Evolutionary conservation across 2,888 invertebrate species (phyloP), one percentile per base, ranked within the genome.

Genomic region (Gryllus longicercus): DNA sequence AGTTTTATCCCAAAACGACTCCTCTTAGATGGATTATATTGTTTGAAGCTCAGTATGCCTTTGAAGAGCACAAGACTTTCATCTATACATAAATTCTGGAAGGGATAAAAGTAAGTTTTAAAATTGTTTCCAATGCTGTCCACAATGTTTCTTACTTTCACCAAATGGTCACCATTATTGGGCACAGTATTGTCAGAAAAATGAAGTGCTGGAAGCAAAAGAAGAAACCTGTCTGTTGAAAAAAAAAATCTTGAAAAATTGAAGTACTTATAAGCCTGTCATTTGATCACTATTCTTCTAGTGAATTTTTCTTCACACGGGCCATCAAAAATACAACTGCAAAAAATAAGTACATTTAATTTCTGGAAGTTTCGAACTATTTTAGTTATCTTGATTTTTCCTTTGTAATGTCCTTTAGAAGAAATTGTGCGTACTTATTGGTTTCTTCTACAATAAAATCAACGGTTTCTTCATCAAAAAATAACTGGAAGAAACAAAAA

Each of bases 1-100:
- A 74, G 74, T 74, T 74, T 2, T 2, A 74, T 18, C 1, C 2
- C 3, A 14, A 74, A 74, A 16, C 16, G 0, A 74, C n/a, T 74
- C 16, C 2, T 16, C 38, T 74, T 74, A 18, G 23, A 74, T 14
- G 74, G 12, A 74, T 18, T 74, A 74, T 74, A 74, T 11, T 74
- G 74, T 74, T 74, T 74, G 74, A 74, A 74, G 74, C n/a, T 74
- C 74, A 12, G n/a, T 74, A 11, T 21, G n/a, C 74, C n/a, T 74
- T 74, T 74, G 74, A 74, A 18, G 23, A 14, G n/a, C n/a, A 74
- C n/a, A 8, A 38, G 38, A 38, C 38, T 38, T 38, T 38, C 38
- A 8, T 38, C 38, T 8, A 38, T 0, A 38, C 38, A 38, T 38
- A 38, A 38, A 38, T 38, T 8, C 38, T 38, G 38, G 38, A 8